Percentiles rank a stretch among this genome's conserved stretches.
Evolutionary conservation across 1,140 invertebrate species (phyloP).

Genomic region (Halictus rubicundus): DNA sequence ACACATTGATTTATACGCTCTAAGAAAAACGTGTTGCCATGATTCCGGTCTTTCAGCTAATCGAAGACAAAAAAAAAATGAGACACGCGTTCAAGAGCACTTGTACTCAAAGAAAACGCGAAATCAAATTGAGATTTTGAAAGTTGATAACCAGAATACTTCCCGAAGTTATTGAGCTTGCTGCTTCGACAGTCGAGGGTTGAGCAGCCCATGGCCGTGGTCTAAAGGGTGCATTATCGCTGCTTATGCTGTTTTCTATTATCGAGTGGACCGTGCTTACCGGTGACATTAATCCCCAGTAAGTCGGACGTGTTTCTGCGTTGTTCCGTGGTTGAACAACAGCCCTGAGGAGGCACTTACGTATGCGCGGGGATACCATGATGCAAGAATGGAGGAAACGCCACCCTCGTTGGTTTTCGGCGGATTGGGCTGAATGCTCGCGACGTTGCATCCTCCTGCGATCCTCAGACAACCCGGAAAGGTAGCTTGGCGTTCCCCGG

Average conservation of each 20-base stretch:
- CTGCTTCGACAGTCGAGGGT: no score
- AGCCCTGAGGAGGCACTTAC: slow-evolving; percentile 60
- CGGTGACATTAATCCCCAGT: slow-evolving; percentile 72
- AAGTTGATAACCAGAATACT: no score
- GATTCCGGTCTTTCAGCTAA: no score
- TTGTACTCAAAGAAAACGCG: no score
- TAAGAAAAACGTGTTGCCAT: no score
- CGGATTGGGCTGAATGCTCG: slow-evolving; percentile 71
- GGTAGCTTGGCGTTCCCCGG: slow-evolving; percentile 6
- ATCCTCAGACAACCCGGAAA: slow-evolving; percentile 44
- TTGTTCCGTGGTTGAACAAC: slow-evolving; percentile 50
- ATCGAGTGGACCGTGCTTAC: slow-evolving; percentile 55
- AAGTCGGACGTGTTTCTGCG: slow-evolving; percentile 68
- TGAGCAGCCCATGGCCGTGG: no score
- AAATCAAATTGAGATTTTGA: no score
- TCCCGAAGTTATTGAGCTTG: no score
- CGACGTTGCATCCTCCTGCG: slow-evolving; percentile 65
- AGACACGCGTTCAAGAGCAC: no score
- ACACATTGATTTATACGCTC: no score
- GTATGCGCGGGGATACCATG: slow-evolving; percentile 69
- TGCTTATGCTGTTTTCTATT: neutral
- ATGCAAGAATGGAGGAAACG: slow-evolving; percentile 51
- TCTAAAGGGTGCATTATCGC: slow-evolving; percentile 17
- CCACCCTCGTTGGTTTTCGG: slow-evolving; percentile 74
- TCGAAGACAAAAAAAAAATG: no score